A percentile compares a stretch with the other conserved stretches of the same genome.
Conservation (phyloP, 1,140 invertebrate species). For the Anoplophora glabripennis region DNA sequence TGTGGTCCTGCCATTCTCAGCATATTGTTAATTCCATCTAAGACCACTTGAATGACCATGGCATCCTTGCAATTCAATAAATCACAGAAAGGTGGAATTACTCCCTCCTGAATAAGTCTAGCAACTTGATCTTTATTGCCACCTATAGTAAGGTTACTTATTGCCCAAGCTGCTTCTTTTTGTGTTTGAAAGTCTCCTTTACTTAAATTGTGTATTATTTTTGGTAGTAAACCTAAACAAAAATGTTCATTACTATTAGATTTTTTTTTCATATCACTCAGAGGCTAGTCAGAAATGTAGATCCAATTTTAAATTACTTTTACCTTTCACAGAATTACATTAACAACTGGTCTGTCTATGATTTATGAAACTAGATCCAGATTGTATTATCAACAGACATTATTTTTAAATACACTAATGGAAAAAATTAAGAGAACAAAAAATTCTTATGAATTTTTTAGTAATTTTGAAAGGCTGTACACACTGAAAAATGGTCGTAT, state of each 20-base stretch:
- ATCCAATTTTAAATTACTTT: too few species aligned
- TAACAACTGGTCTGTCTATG: neutral
- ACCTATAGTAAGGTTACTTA: constrained; percentile 97
- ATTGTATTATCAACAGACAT: too few species aligned
- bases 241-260: neutral
- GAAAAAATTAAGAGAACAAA: too few species aligned
- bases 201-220: constrained; percentile 89
- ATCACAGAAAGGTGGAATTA: constrained; percentile 89
- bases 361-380: too few species aligned
- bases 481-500: too few species aligned
- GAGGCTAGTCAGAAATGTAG: neutral
- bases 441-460: too few species aligned
- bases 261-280: neutral
- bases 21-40: constrained; percentile 93
- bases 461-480: too few species aligned
- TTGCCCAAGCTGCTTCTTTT: constrained; percentile 99
- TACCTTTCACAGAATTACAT: too few species aligned
- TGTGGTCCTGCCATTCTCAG: constrained; percentile 73
- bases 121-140: constrained; percentile 90
- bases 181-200: constrained; percentile 99
- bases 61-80: constrained; percentile 87
- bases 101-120: constrained; percentile 82
- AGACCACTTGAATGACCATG: constrained; percentile 64
- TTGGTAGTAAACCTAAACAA: constrained; percentile 70
- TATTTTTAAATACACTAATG: too few species aligned